These are phyloP conservation scores for Alaudala cheleensis DNA, from an alignment of 2,113 vertebrate species.

Conservation along the genomic window DNA sequence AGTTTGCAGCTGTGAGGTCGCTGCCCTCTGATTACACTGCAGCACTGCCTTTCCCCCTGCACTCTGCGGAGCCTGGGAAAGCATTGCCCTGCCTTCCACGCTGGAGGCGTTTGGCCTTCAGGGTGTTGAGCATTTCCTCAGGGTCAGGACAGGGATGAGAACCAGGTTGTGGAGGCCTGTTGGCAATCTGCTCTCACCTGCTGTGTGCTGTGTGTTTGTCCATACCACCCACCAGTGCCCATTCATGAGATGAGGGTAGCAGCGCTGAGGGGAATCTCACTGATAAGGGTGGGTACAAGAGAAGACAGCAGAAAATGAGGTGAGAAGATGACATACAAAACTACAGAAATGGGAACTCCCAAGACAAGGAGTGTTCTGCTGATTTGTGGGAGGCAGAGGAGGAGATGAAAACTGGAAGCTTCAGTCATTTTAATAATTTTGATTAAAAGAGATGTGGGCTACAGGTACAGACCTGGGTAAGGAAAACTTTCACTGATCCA, in stretches of 20 bases:
- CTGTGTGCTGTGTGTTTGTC: not conserved
- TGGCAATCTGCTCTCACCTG: not conserved
- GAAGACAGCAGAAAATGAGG: not conserved
- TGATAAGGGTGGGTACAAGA: not conserved
- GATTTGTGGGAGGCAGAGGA: not conserved
- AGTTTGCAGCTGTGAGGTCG: slow-evolving; percentile 51
- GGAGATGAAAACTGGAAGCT: not conserved
- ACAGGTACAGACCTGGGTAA: not conserved
- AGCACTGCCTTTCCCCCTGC: not conserved
- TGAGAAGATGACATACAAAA: not conserved
- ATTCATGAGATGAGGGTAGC: not conserved
- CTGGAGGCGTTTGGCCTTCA: not conserved
- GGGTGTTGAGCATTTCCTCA: not conserved
- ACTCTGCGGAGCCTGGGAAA: not conserved
- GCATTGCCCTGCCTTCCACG: not conserved
- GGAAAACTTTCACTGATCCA: not conserved
- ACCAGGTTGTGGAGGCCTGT: not conserved
- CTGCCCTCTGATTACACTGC: slow-evolving; percentile 4
- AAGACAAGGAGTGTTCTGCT: not conserved
- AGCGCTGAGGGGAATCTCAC: not conserved
- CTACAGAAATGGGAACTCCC: not conserved
- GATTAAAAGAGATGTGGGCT: not conserved
- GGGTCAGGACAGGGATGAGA: not conserved
- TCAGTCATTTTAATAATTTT: not conserved
- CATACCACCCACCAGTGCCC: not conserved